Conservation (phyloP, 1,140 invertebrate genomes). For the Brachionus calyciflorus region DNA sequence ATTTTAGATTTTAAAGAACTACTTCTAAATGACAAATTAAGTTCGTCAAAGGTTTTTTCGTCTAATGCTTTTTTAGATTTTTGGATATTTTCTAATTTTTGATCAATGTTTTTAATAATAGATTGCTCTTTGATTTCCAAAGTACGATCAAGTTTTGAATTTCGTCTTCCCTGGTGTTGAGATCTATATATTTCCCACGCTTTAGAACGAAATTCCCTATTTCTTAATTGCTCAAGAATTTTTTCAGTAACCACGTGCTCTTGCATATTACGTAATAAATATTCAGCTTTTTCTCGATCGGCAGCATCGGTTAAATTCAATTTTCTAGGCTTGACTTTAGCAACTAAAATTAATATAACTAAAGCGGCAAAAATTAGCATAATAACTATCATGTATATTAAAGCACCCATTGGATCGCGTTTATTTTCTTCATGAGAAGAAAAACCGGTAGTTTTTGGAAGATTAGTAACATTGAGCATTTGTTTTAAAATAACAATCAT, state of each 20-base stretch:
- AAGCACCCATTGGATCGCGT: not conserved
- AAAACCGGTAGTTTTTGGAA: no score
- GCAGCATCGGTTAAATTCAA: not conserved
- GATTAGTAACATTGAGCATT: no score
- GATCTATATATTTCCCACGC: slow-evolving; percentile 24
- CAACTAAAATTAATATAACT: not conserved
- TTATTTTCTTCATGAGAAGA: no score
- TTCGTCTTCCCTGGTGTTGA: not conserved
- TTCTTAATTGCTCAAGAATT: slow-evolving; percentile 12
- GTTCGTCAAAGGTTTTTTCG: not conserved
- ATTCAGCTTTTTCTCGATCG: slow-evolving; percentile 26
- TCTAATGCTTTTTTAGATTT: slow-evolving; percentile 4
- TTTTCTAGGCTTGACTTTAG: slow-evolving; percentile 23
- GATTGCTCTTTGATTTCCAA: not conserved
- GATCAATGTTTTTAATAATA: not conserved
- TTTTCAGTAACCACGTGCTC: slow-evolving; percentile 35
- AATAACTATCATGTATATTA: slow-evolving; percentile 6
- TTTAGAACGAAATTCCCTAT: slow-evolving; percentile 3
- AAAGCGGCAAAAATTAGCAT: slow-evolving; percentile 5
- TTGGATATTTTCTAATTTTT: slow-evolving; percentile 25
- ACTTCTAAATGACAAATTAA: not conserved
- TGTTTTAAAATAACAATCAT: no score
- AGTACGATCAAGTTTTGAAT: not conserved
- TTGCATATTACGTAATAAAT: slow-evolving; percentile 22
- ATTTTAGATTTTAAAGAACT: not conserved